Evolutionary conservation across 1,140 invertebrate genomes (phyloP), one percentile per base, ranked within the genome.

Genomic region (Chrysoperla carnea): DNA sequence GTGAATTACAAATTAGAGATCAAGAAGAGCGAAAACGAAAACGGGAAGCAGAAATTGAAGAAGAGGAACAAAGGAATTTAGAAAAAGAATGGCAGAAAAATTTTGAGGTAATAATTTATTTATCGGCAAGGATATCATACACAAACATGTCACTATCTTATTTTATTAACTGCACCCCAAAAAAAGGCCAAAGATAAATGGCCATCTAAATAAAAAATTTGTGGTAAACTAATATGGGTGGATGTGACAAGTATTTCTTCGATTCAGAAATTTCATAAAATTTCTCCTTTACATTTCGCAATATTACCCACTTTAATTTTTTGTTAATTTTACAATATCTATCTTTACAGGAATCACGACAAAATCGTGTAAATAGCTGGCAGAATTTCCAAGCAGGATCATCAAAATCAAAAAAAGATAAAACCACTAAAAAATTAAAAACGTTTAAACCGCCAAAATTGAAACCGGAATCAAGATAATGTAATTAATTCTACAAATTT

Each of bases 61-160:
- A 86, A 44, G 90, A 94, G 63, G 88, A 93, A 54, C 81, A 83
- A 53, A 75, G 80, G 44, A 85, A 88, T 41, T 61, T 84, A 39
- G 84, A 94, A 54, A 84, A 87, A 52, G 91, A 96, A 63, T 97
- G 92, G 91, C 83, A 93, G 46, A 90, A 93, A 57, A 98, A 97
- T 68, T 98, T 93, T 72, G 93, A 98, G 67, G 84, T 84, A 58
- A 61, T 48, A n/a, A n/a, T n/a, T n/a, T n/a, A n/a, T n/a, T n/a
- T n/a, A n/a, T n/a, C n/a, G n/a, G n/a, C n/a, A n/a, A n/a, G n/a
- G n/a, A n/a, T n/a, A n/a, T n/a, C n/a, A n/a, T n/a, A n/a, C 39
- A 28, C 8, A 8, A 8, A n/a, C n/a, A 35, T 35, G 8, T 8
- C 8, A 35, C 8, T 35, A 35, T 35, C n/a, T 8, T n/a, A 35